phyloP scores from a whole-genome alignment of 2,113 vertebrate genomes.

The Xiphophorus couchianus region DNA sequence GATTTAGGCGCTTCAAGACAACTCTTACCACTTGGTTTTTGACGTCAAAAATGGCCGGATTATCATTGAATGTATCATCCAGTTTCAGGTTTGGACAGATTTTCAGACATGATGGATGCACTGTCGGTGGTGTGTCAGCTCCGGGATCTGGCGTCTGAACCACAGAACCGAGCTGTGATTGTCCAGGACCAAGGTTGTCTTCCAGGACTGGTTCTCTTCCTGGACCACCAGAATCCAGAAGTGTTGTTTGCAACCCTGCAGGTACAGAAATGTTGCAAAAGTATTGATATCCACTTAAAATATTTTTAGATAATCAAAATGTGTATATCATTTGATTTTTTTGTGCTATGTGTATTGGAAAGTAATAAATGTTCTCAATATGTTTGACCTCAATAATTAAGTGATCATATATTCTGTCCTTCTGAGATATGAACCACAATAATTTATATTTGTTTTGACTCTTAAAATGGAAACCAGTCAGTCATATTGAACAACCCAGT shows the following conservation, averaged over 20 bases:
- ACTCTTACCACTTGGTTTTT: not conserved
- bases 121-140: slow-evolving; percentile 79
- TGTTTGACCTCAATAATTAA: not conserved
- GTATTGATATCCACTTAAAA: not conserved
- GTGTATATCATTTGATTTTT: not conserved
- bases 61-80: not conserved
- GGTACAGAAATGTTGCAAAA: slow-evolving; percentile 43
- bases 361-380: not conserved
- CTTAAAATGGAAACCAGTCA: too few species aligned
- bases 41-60: not conserved
- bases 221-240: slow-evolving; percentile 74
- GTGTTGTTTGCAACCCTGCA: slow-evolving; percentile 78
- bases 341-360: too few species aligned
- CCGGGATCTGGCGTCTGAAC: slow-evolving; percentile 81
- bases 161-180: slow-evolving; percentile 78
- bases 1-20: not conserved
- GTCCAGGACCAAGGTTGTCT: slow-evolving; percentile 82
- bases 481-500: too few species aligned
- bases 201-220: slow-evolving; percentile 80
- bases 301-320: not conserved
- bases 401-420: not conserved
- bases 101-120: slow-evolving; percentile 74
- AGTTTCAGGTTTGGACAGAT: not conserved
- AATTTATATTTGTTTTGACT: too few species aligned
- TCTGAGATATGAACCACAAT: not conserved